Base-by-base conservation (phyloP, 2,888 invertebrate genomes). In the Sepiola atlantica region DNA sequence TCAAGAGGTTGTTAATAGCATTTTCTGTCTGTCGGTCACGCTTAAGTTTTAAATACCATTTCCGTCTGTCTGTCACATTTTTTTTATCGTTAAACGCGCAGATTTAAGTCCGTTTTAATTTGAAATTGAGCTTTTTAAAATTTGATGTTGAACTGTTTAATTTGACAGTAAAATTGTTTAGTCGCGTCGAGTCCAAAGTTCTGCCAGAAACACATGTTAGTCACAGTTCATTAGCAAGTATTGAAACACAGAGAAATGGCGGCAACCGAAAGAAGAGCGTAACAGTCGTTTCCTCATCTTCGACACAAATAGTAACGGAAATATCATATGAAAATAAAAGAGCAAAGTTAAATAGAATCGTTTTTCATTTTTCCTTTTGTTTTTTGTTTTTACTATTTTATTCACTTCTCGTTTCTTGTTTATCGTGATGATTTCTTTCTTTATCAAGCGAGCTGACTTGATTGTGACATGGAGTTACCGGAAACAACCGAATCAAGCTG, bases 291-390 rank as follows among this genome's bases (percentile, higher is more conserved):
- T n/a, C 32, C n/a, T 32, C 77, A 77, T 32, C 77, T 77, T 77
- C n/a, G 77, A n/a, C 77, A 77, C n/a, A 77, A n/a, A 77, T 77
- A 77, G 77, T n/a, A 77, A n/a, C 77, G 77, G 77, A 77, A 77
- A 77, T 77, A 77, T 45, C 45, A 45, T 77, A 18, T 77, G 12
- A 32, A 77, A 77, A 32, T 77, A n/a, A 32, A 14, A 77, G 18
- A 8, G 8, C 45, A 12, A 77, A 77, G 77, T n/a, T 77, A 77
- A 77, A 77, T n/a, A 77, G 18, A 16, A 0, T n/a, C 32, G 77
- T 32, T 77, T 20, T 77, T n/a, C 77, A n/a, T 16, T 77, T 28
- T 24, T 45, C 8, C 8, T 45, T 45, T 45, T 32, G n/a, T 20
- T 77, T n/a, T n/a, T 12, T 16, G n/a, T 28, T 24, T 32, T 77